Evolutionary conservation across 30 jellyfish, hydroid and myxozoan species (phyloP), one percentile per base, ranked within the genome.

Genomic region (Hydractinia echinata): DNA sequence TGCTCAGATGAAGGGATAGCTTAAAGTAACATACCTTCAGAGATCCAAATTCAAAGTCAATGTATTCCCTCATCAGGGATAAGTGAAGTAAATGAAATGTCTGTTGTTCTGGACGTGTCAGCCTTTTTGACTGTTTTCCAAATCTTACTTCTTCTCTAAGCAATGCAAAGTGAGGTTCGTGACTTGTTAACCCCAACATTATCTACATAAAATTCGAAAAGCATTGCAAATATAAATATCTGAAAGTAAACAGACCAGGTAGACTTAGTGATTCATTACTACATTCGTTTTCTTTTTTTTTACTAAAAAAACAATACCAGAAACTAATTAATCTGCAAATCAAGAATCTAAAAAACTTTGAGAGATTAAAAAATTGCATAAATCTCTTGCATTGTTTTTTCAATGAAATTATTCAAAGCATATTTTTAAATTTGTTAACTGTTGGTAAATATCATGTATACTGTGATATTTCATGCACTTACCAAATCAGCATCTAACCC

Each of bases 401-500:
- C 44, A 30, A 30, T 30, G 1, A 2, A 30, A 30, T 30, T 30
- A 30, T 30, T 30, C 2, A 30, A 30, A 30, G 44, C 44, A 30
- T 30, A 30, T 30, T 30, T 30, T 30, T 30, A 30, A 30, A 30
- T 30, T 30, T 30, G 44, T 30, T 30, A 30, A 30, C 44, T 30
- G 44, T 30, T 30, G 44, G 44, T 30, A 30, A 30, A 30, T 30
- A 30, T 30, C 44, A 30, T 30, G n/a, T n/a, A n/a, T n/a, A n/a
- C n/a, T 30, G 44, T 30, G 2, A 30, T 30, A 30, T 30, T 30
- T 30, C 44, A 30, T 30, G 44, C 44, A 80, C 92, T 74, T 84
- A 95, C 99, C 86, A 95, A 76, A 82, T 95, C 99, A 30, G 99
- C 99, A 90, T 95, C 99, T 19, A 86, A 82, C 9, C 99, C 99